Evolutionary conservation across 2,797 vertebrate species (phyloP).

Genomic region (Pelodytes ibericus): DNA sequence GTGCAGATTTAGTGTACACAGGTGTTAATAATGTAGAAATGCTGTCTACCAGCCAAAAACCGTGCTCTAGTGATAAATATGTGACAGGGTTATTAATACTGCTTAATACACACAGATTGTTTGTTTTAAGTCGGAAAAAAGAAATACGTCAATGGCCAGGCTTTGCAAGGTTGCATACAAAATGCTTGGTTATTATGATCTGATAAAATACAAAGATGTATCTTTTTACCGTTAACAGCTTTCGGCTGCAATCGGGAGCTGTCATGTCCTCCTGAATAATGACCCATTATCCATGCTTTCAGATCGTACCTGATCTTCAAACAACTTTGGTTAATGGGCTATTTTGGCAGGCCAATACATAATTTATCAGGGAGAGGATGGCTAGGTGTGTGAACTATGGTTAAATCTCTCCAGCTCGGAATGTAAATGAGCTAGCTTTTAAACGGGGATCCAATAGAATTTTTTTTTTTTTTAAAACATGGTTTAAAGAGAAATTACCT

Average conservation of each 20-base stretch:
- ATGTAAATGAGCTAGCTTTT: slow-evolving; percentile 35
- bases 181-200: slow-evolving; percentile 19
- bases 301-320: slow-evolving; percentile 49
- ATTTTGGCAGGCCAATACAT: slow-evolving; percentile 42
- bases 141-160: neutral
- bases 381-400: slow-evolving; percentile 41
- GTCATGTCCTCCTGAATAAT: slow-evolving; percentile 46
- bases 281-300: slow-evolving; percentile 43
- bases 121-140: neutral
- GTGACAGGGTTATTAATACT: slow-evolving; percentile 1
- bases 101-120: neutral
- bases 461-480: too few species aligned
- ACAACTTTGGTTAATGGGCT: slow-evolving; percentile 55
- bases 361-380: slow-evolving; percentile 29
- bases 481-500: too few species aligned
- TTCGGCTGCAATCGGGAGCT: slow-evolving; percentile 14
- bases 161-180: neutral
- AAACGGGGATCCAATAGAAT: neutral
- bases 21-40: slow-evolving; percentile 1
- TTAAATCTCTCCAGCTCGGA: slow-evolving; percentile 15
- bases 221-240: slow-evolving; percentile 24
- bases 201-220: slow-evolving; percentile 37
- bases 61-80: neutral
- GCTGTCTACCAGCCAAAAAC: neutral
- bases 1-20: neutral